Base-by-base conservation (phyloP, 1,140 invertebrate species). In the Arctopsyche grandis region DNA sequence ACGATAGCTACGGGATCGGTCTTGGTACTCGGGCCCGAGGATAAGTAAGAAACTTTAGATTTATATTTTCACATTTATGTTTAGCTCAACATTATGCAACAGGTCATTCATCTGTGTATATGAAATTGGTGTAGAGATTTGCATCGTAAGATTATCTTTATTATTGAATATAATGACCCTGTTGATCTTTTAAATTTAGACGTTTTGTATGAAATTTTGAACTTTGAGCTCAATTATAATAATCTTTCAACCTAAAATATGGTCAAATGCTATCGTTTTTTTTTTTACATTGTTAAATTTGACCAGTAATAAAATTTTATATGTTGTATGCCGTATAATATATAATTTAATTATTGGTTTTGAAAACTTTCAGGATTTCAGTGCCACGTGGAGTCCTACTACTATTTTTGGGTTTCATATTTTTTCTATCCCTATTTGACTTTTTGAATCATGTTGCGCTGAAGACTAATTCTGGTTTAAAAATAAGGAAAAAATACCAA, bases 341-440 rank as follows among this genome's bases (percentile, higher is more conserved):
- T 4, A 38, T 38, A 38, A 38, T 38, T 38, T 38, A 7, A 38
- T n/a, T n/a, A n/a, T n/a, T n/a, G n/a, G n/a, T n/a, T n/a, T n/a
- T n/a, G n/a, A 38, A 1, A 7, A 38, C 7, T 74, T 84, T 4
- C 84, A 90, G 89, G 77, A 90, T 92, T 52, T 88, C 90, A 5
- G 82, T 90, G 29, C 86, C 87, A 52, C 89, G 90, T 26, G 92
- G 92, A 9, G 80, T 88, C 1, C 88, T 88, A 48, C 85, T 93
- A 1, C 91, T 90, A 9, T 84, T 86, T 1, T 84, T 91, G 63
- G 91, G 92, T 9, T 87, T 92, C 79, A 86, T 92, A 24, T 93
- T 92, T 83, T 93, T 92, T 84, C 87, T 91, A 24, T 90, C 90
- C 5, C 83, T 91, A 56, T 92, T 91, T 83, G 88, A 91, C 83